Base-by-base conservation (phyloP, 1,140 invertebrate species). In the Forficula auricularia region DNA sequence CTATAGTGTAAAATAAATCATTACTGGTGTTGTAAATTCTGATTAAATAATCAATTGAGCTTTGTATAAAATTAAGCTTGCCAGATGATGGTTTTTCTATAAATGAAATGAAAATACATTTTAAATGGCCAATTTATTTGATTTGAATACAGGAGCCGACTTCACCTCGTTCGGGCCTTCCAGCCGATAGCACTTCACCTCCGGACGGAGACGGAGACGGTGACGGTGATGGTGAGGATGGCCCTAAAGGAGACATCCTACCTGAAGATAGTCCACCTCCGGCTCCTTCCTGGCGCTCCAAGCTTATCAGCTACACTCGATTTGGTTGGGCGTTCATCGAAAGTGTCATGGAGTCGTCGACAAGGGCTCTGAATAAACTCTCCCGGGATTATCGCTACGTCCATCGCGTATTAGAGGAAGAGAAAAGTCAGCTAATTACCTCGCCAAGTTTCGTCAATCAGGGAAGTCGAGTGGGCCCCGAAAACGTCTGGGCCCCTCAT, bases 351-450 rank as follows among this genome's bases (percentile, higher is more conserved):
- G 79, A 90, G 12, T 85, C 84, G n/a, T 55, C 87, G n/a, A 95
- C 88, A 3, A 73, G 70, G 38, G 75, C 79, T 46, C 63, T 96
- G 27, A 92, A 96, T 65, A 71, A 68, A 47, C 81, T 90, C 46
- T 96, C 91, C 0, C 70, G 79, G 20, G 89, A 96, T 62, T 95
- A 96, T 64, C 72, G 92, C 52, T 91, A 89, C 56, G 84, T 98
- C 0, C 80, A 89, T 6, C 73, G 76, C 37, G 22, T 60, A 63
- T 36, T 27, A 6, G 22, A 27, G 10, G 54, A 63, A 36, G 71
- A 75, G 4, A 27, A 27, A 27, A 10, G 22, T 10, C 22, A 27
- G 10, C 10, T 27, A 27, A 27, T 27, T 27, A 10, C 22, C 4
- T 27, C 22, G 22, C 22, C 22, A 27, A 10, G 22, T 10, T 27